Conservation (phyloP, 2,113 vertebrate genomes). For the Ondatra zibethicus region DNA sequence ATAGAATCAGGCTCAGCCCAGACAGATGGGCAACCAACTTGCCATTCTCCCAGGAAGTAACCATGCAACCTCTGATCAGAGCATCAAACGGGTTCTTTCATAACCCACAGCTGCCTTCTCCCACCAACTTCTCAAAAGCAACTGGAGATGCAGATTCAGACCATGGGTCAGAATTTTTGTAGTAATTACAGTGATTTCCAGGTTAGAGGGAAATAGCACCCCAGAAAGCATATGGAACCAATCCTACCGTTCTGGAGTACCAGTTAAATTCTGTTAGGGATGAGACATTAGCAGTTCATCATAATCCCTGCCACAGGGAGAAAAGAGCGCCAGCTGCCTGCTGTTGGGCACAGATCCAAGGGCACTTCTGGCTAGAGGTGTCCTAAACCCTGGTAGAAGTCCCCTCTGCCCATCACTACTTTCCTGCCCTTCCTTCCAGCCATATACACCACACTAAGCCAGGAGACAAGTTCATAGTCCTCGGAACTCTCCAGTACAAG, state of each 20-base stretch:
- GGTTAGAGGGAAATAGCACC: constrained; percentile 81
- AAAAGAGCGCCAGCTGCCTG: constrained; percentile 48
- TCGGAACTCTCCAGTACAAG: neutral
- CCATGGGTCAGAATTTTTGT: constrained; percentile 72
- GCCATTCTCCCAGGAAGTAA: neutral
- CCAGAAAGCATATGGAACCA: constrained; percentile 81
- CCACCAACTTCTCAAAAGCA: constrained; percentile 71
- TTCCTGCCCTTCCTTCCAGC: constrained; percentile 53
- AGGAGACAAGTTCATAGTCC: neutral
- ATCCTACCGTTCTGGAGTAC: constrained; percentile 74
- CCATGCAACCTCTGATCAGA: neutral
- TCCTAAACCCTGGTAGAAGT: constrained; percentile 45
- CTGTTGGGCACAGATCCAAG: constrained; percentile 32
- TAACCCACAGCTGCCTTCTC: constrained; percentile 64
- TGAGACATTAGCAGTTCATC: constrained; percentile 79
- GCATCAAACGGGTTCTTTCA: constrained; percentile 58
- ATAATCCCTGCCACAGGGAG: constrained; percentile 67
- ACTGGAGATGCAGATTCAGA: constrained; percentile 56
- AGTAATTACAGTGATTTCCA: constrained; percentile 80
- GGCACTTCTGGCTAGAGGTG: neutral
- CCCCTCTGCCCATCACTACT: constrained; percentile 40
- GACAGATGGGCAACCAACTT: accelerated
- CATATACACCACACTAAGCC: constrained; percentile 30
- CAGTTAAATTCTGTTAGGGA: constrained; percentile 76
- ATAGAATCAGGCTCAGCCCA: accelerated